Conservation (phyloP, 2,888 invertebrate genomes). For the Agriopis leucophaearia region DNA sequence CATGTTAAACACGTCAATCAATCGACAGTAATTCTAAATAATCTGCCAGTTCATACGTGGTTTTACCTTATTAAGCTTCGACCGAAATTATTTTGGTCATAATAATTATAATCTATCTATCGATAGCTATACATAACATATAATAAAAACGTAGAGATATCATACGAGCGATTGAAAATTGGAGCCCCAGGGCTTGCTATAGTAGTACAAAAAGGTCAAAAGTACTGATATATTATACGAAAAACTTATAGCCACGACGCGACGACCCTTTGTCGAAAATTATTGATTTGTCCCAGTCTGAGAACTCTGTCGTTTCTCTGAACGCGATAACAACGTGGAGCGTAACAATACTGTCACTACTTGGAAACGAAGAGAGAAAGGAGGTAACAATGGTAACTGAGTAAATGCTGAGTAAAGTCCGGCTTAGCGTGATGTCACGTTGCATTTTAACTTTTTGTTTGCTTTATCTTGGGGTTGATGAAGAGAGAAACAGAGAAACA, state of each 20-base stretch:
- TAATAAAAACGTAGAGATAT: too few species aligned
- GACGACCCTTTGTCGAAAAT: slow-evolving; percentile 15
- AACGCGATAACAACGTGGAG: slow-evolving; percentile 17
- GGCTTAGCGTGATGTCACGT: neutral
- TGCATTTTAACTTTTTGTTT: neutral
- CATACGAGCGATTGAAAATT: too few species aligned
- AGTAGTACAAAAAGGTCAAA: neutral
- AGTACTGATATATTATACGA: neutral
- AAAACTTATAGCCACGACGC: neutral
- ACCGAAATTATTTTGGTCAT: too few species aligned
- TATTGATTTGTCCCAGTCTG: slow-evolving; percentile 35
- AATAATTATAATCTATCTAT: too few species aligned
- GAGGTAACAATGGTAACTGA: slow-evolving; percentile 7
- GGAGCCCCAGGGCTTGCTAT: too few species aligned
- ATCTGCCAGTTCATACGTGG: too few species aligned
- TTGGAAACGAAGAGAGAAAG: slow-evolving; percentile 18
- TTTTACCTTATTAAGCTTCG: too few species aligned
- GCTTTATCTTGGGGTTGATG: slow-evolving; percentile 1
- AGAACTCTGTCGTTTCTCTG: slow-evolving; percentile 17
- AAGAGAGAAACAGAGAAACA: neutral
- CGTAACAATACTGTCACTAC: slow-evolving; percentile 20
- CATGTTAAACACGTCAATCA: too few species aligned
- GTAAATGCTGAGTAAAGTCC: slow-evolving; percentile 8
- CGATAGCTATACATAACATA: too few species aligned
- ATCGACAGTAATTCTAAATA: too few species aligned